Conservation (phyloP, 2,113 vertebrate genomes). For the Motacilla alba region DNA sequence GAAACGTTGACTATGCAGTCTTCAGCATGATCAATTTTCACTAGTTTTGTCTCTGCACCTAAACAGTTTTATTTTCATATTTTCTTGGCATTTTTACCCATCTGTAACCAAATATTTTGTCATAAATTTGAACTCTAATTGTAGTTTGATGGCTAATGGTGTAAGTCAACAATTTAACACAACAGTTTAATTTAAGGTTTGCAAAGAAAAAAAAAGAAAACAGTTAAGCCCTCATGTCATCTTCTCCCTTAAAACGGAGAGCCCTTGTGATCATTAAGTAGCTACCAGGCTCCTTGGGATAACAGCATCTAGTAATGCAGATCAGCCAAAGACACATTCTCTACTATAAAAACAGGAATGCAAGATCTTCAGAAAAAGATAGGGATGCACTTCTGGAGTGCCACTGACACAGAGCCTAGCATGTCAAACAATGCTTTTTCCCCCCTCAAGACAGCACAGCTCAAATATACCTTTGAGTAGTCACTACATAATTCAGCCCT, state of each 20-base stretch:
- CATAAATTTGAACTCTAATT: background rate
- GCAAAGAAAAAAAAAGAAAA: background rate
- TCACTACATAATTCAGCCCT: background rate
- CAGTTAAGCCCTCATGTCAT: background rate
- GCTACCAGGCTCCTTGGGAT: background rate
- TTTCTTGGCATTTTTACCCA: background rate
- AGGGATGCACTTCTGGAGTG: background rate
- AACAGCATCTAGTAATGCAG: background rate
- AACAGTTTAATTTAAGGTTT: background rate
- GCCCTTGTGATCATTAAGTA: background rate
- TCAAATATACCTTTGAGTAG: background rate
- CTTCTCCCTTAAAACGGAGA: background rate
- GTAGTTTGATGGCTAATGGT: background rate
- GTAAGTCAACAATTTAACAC: background rate
- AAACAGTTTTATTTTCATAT: background rate
- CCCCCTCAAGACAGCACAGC: background rate
- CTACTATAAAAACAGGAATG: background rate
- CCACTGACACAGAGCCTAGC: background rate
- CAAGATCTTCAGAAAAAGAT: background rate
- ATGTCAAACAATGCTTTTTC: background rate
- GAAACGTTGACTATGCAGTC: background rate
- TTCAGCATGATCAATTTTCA: background rate
- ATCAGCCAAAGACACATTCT: background rate
- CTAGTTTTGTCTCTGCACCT: background rate
- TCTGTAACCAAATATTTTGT: background rate